Evolutionary conservation across 2,113 vertebrate species (phyloP).

Genomic region (Indicator maculatus): DNA sequence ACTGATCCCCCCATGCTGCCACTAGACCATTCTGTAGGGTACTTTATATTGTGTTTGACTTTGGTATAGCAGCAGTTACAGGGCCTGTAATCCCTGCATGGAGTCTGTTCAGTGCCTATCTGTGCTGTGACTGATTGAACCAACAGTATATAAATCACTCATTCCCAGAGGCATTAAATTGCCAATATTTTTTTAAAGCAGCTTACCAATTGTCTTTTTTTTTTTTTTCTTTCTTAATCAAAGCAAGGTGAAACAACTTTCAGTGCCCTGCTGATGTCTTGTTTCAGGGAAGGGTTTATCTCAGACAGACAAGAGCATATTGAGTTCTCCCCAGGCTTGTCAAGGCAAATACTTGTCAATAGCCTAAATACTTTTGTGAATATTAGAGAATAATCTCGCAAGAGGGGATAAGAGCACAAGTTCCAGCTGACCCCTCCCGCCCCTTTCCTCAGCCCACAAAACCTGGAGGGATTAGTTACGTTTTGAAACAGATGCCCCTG

Average conservation of each 20-base stretch:
- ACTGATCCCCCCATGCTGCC: fast-evolving
- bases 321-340: background rate
- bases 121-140: background rate
- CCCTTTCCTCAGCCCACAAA: background rate
- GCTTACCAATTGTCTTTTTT: background rate
- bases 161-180: background rate
- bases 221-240: background rate
- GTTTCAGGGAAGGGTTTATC: background rate
- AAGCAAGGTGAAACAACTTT: background rate
- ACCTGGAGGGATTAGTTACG: conserved; percentile 14
- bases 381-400: conserved; percentile 41
- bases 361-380: conserved; percentile 24
- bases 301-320: background rate
- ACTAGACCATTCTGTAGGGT: background rate
- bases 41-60: background rate
- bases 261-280: background rate
- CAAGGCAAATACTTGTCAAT: conserved; percentile 42
- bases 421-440: background rate
- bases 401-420: background rate
- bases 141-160: background rate
- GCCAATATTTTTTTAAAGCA: background rate
- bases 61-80: background rate
- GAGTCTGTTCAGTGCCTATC: background rate
- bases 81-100: background rate
- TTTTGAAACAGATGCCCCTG: conserved; percentile 41